Base-by-base conservation (phyloP, 2,888 invertebrate species). In the Eustalomyia histrio region DNA sequence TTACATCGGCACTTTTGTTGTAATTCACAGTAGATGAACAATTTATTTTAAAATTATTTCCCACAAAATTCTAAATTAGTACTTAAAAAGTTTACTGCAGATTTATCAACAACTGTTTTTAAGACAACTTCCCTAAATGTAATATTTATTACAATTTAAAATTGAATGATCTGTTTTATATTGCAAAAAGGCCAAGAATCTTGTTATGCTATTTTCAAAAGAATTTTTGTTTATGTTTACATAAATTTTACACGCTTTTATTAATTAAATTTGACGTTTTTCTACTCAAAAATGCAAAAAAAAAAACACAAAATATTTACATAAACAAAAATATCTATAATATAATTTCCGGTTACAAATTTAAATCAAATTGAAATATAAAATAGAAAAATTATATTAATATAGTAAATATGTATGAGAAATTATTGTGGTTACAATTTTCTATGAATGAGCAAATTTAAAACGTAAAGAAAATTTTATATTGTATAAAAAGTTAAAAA, bases 321-420 rank as follows among this genome's bases (percentile, higher is more conserved):
- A 47, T 10, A n/a, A 47, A 47, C 12, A 47, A 47, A 47, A n/a
- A 47, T 68, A 67, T 65, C 65, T 74, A 58, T 53, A 18, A 55
- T n/a, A 52, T 67, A 2, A 29, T 63, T 76, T 76, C 76, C 76
- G 76, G 76, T 63, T 55, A 50, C 50, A 74, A 10, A 24, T n/a
- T 47, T n/a, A 47, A n/a, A 47, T 47, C 43, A 47, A 47, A 47
- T 47, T 58, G 17, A 58, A 58, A 33, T 12, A 33, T 33, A 58
- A 33, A 33, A 14, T 58, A 29, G n/a, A 21, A 55, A 55, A 55
- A 14, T 18, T n/a, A n/a, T n/a, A n/a, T n/a, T n/a, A n/a, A n/a
- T n/a, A n/a, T n/a, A 9, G 4, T 21, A 21, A 21, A 53, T 21
- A 10, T 12, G 21, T 21, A 17, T 5, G 10, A 53, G n/a, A 21